A percentile compares a stretch with the other conserved stretches of the same genome.
Evolutionary conservation across 1,140 invertebrate genomes (phyloP).

Genomic region (Conus betulinus): DNA sequence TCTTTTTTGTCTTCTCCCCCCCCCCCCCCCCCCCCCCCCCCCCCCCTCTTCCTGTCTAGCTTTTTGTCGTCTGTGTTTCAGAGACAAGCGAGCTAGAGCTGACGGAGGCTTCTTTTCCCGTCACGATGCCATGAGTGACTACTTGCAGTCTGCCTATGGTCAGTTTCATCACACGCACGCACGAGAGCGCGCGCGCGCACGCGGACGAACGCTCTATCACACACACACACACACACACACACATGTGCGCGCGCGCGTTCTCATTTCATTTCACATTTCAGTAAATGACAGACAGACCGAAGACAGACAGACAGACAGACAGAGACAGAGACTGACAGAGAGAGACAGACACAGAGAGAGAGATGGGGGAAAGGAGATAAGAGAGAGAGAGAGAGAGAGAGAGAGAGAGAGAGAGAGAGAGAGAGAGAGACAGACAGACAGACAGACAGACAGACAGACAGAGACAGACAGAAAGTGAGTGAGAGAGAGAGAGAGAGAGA

Average conservation of each 20-base stretch:
- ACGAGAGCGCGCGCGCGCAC: background rate
- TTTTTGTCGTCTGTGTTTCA: no score
- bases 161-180: background rate
- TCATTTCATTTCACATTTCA: background rate
- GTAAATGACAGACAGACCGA: background rate
- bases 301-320: background rate
- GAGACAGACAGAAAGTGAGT: no score
- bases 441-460: no score
- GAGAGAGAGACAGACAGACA: background rate
- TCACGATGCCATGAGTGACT: constrained; percentile 14
- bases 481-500: no score
- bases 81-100: background rate
- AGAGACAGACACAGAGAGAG: background rate
- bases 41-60: no score
- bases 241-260: background rate
- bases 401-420: no score
- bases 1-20: no score
- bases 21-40: no score
- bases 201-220: no score
- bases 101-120: background rate
- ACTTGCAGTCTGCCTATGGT: constrained; percentile 14
- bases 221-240: constrained; percentile 20
- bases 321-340: background rate
- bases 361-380: background rate
- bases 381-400: background rate